Evolutionary conservation across 2,113 vertebrate genomes (phyloP), one percentile per base, ranked within the genome.

Genomic region (Mola mola): DNA sequence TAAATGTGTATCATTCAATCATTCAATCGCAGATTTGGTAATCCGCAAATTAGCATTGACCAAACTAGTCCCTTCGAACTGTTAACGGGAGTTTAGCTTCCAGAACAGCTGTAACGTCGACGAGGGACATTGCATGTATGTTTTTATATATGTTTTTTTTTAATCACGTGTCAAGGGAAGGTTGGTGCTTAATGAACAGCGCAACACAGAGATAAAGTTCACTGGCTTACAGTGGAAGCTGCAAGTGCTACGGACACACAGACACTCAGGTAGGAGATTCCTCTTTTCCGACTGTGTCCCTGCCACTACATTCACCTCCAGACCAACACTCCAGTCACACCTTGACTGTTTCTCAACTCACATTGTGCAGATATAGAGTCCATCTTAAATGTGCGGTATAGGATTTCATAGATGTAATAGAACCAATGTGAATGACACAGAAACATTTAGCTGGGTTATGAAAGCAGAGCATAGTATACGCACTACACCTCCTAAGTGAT

Each of bases 401-500:
- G 26, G 38, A 73, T 47, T 66, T 78, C 22, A 49, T 62, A 71
- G 57, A 76, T 50, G 70, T 67, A 69, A 71, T 78, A 81, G 61
- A 76, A 76, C 26, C 55, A 55, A 46, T 13, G 31, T 53, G 53
- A 80, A 67, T 58, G 73, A 76, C 59, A 75, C 66, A 65, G 57
- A 74, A 68, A 78, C 41, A 64, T 70, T 78, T 72, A 79, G 79
- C 49, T 56, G 50, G 68, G 62, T 81, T 83, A 81, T 71, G 66
- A 73, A 66, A 72, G 67, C 42, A 69, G 60, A 75, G 52, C 67
- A 48, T 55, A 61, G 66, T 44, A 68, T 7, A 69, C 44, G 46
- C 19, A 66, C 55, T 61, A 60, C 25, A 50, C 61, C 50, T 81
- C 25, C 38, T 66, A 15, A 50, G 53, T 37, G 70, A 77, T 67